Conservation (phyloP, 2,797 vertebrate species). For the Coccyzus lansbergi region DNA sequence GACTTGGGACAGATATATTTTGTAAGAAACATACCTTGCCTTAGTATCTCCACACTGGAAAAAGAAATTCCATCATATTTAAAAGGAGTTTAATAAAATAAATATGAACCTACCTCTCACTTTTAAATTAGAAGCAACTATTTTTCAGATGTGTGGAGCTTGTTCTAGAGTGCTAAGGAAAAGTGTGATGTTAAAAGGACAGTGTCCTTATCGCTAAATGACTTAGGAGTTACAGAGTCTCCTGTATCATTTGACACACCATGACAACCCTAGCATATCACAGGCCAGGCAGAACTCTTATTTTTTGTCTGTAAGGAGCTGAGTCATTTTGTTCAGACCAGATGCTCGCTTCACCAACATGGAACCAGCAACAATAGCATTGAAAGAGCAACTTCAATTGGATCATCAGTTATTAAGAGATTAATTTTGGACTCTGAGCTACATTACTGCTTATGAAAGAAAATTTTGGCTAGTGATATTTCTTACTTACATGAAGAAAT, state of each 20-base stretch:
- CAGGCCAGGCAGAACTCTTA: neutral
- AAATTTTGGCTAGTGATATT: neutral
- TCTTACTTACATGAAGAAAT: neutral
- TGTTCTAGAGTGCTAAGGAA: neutral
- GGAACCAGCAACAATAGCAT: neutral
- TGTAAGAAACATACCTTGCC: neutral
- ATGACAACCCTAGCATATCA: neutral
- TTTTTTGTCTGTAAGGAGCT: neutral
- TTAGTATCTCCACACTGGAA: neutral
- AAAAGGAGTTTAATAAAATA: constrained; percentile 14
- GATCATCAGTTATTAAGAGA: neutral
- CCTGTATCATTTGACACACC: neutral
- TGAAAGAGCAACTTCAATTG: neutral
- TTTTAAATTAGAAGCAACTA: neutral
- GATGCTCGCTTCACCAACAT: neutral
- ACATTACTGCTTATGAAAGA: neutral
- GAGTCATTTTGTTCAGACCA: neutral
- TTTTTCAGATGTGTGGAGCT: neutral
- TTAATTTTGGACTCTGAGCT: neutral
- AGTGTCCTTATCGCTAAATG: neutral
- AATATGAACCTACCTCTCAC: neutral
- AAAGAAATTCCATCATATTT: neutral
- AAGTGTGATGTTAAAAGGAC: neutral
- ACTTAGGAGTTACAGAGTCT: neutral
- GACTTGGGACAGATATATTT: neutral